phyloP scores from a whole-genome alignment of 1,140 invertebrate species.

The Bombus cullumanus region DNA sequence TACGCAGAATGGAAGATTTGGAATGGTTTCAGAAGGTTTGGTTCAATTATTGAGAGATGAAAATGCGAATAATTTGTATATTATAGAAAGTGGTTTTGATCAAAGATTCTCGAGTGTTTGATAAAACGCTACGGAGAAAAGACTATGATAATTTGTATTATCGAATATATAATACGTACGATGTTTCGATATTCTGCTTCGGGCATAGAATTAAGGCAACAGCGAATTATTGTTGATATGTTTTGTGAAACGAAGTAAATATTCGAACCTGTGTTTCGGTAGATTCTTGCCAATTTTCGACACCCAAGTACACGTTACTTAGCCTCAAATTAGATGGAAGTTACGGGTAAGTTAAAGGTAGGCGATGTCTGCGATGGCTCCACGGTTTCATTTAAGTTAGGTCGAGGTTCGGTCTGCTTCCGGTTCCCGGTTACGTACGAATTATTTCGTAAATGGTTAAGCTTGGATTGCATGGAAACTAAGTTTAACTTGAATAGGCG shows the following conservation, averaged over 20 bases:
- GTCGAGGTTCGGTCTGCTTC: neutral
- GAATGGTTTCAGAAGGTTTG: too few species aligned
- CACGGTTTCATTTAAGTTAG: constrained; percentile 28
- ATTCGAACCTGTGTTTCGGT: neutral
- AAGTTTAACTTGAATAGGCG: neutral
- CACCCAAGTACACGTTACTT: neutral
- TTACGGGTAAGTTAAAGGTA: constrained; percentile 13
- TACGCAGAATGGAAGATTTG: too few species aligned
- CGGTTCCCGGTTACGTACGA: neutral
- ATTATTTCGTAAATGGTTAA: constrained; percentile 27
- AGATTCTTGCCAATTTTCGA: neutral
- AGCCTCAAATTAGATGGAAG: neutral
- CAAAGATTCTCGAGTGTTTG: neutral
- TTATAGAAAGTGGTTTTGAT: too few species aligned
- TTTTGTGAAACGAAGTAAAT: neutral
- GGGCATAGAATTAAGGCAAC: too few species aligned
- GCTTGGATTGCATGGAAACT: neutral
- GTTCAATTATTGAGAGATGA: too few species aligned
- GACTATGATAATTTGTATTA: too few species aligned
- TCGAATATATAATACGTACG: too few species aligned
- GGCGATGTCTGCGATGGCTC: neutral
- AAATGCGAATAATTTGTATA: too few species aligned
- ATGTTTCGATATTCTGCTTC: too few species aligned
- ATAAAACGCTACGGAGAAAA: too few species aligned
- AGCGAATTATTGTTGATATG: too few species aligned